Evolutionary conservation across 2,888 invertebrate species (phyloP), one percentile per base, ranked within the genome.

Genomic region (Parapristionchus giblindavisi): DNA sequence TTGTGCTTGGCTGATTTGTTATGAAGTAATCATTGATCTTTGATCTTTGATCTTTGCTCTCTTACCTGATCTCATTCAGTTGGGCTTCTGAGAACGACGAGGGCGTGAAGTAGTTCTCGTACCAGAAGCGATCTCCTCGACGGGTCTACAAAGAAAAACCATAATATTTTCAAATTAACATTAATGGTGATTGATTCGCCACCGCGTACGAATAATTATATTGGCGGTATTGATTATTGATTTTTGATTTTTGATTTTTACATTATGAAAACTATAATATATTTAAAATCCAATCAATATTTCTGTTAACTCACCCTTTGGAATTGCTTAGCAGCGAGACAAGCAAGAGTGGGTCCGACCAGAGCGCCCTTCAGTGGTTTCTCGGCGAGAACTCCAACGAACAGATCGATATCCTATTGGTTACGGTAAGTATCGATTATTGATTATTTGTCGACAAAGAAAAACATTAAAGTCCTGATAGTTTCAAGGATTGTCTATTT

Each of bases 61-160:
- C 6, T 48, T 24, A 71, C 70, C 85, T 75, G 73, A 85, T 82
- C 51, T 85, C 83, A 48, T 78, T 68, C 29, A 85, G 63, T 74
- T 85, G 85, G n/a, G 51, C 58, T 75, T 83, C 83, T 6, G 77
- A 80, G 75, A 85, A 83, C 8, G 83, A 80, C 24, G 83, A 83
- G 32, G 85, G 83, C 3, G 82, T 80, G 74, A 88, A 85, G 77
- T 84, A 85, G 80, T 88, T 88, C 71, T 88, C 88, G 77, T 72
- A 92, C 89, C 87, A 87, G 79, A 87, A 87, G 14, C 87, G 84
- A 77, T 87, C 87, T 17, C 84, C 86, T 60, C 82, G 74, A 63
- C 80, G 78, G 1, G 84, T 83, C 84, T 84, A 48, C 54, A 78
- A 76, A 21, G 65, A 54, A 14, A 24, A 14, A 27, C 27, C 17